Evolutionary conservation across 2,113 vertebrate genomes (phyloP).

Genomic region (Anolis sagrei): DNA sequence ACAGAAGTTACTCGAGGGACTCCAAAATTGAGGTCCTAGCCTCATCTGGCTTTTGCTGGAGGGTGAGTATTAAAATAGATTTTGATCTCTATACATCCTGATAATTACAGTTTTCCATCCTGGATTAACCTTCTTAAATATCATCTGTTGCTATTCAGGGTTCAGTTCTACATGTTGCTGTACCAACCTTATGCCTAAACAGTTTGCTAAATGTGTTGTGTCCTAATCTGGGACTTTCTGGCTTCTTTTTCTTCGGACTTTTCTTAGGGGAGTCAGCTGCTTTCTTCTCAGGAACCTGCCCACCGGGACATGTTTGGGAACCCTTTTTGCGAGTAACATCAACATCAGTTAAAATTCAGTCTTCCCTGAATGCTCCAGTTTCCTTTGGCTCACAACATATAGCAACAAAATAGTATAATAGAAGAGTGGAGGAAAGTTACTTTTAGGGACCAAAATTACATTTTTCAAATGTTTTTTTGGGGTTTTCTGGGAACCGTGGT

Average conservation of each 20-base stretch:
- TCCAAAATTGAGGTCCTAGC: background rate
- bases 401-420: background rate
- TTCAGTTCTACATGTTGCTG: slow-evolving; percentile 48
- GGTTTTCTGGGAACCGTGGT: too few species aligned
- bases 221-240: slow-evolving; percentile 78
- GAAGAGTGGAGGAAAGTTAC: too few species aligned
- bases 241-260: slow-evolving; percentile 83
- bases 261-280: slow-evolving; percentile 70
- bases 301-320: slow-evolving; percentile 69
- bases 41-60: background rate
- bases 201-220: slow-evolving; percentile 84
- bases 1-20: slow-evolving; percentile 33
- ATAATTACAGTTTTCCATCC: accelerated
- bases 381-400: slow-evolving; percentile 10
- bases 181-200: slow-evolving; percentile 92
- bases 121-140: background rate
- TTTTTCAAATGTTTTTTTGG: too few species aligned
- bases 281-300: slow-evolving; percentile 74
- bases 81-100: slow-evolving; percentile 1
- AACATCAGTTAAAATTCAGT: slow-evolving; percentile 65
- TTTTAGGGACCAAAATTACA: too few species aligned
- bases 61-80: slow-evolving; percentile 12
- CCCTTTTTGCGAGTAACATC: slow-evolving; percentile 59
- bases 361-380: slow-evolving; percentile 33
- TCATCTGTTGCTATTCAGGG: slow-evolving; percentile 65